Evolutionary conservation across 2,797 vertebrate species (phyloP).

Genomic region (Cossypha niveicapilla): DNA sequence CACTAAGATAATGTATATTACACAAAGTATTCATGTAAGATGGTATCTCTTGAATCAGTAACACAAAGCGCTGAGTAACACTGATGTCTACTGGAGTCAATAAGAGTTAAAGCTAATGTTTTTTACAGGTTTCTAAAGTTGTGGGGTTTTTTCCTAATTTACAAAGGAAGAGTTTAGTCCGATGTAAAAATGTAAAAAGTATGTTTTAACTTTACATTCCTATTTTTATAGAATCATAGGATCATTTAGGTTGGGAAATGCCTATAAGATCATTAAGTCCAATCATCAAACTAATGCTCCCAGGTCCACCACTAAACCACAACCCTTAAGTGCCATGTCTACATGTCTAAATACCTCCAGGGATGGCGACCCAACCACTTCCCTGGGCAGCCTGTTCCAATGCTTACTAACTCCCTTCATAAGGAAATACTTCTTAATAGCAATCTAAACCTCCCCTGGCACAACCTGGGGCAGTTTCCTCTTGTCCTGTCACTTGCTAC

Average conservation of each 20-base stretch:
- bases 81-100: not conserved
- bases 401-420: not conserved
- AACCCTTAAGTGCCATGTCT: not conserved
- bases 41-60: not conserved
- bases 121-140: not conserved
- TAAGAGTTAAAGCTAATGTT: not conserved
- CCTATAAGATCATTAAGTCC: not conserved
- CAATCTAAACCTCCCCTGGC: fast-evolving
- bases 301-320: not conserved
- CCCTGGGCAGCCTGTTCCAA: not conserved
- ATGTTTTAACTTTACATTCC: constrained; percentile 32
- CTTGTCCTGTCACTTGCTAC: not conserved
- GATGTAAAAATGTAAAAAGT: not conserved
- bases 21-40: not conserved
- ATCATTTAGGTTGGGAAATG: not conserved
- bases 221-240: not conserved
- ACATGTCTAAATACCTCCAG: not conserved
- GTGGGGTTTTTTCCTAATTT: not conserved
- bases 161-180: not conserved
- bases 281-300: not conserved
- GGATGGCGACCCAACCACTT: not conserved
- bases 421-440: not conserved
- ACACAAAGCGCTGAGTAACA: not conserved
- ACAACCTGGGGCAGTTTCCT: not conserved
- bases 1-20: not conserved